Conservation (phyloP, 2,888 invertebrate species). For the Chrysolina haemoptera region DNA sequence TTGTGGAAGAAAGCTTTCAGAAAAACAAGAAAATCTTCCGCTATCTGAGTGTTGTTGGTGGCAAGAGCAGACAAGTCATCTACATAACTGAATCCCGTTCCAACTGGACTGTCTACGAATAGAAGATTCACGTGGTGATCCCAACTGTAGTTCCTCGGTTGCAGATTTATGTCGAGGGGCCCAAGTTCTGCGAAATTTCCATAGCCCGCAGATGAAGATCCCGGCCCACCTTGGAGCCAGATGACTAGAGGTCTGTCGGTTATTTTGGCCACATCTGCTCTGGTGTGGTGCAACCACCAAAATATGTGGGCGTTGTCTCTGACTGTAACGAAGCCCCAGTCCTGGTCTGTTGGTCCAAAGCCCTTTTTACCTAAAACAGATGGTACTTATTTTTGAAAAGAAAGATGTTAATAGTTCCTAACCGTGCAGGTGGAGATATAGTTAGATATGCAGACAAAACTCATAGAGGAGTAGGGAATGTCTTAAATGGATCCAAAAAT, state of each 20-base stretch:
- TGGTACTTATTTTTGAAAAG: no score
- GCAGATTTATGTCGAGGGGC: constrained; percentile 58
- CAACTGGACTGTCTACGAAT: constrained; percentile 93
- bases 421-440: no score
- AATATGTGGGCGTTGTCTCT: constrained; percentile 86
- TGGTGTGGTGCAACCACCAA: constrained; percentile 85
- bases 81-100: constrained; percentile 86
- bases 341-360: constrained; percentile 78
- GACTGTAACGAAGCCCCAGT: constrained; percentile 83
- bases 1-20: constrained; percentile 79
- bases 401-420: no score
- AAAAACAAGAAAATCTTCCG: constrained; percentile 82
- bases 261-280: constrained; percentile 72
- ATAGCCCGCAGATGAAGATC: constrained; percentile 64
- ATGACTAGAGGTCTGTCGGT: constrained; percentile 80
- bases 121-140: constrained; percentile 77
- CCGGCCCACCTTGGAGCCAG: constrained; percentile 84
- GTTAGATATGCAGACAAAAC: no score
- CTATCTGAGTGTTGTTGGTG: constrained; percentile 77
- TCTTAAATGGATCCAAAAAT: no score
- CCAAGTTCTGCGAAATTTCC: constrained; percentile 79
- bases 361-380: constrained; percentile 58
- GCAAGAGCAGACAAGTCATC: constrained; percentile 72
- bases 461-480: no score
- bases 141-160: constrained; percentile 73